Evolutionary conservation across 2,113 vertebrate genomes (phyloP).

Genomic region (Lathamus discolor): DNA sequence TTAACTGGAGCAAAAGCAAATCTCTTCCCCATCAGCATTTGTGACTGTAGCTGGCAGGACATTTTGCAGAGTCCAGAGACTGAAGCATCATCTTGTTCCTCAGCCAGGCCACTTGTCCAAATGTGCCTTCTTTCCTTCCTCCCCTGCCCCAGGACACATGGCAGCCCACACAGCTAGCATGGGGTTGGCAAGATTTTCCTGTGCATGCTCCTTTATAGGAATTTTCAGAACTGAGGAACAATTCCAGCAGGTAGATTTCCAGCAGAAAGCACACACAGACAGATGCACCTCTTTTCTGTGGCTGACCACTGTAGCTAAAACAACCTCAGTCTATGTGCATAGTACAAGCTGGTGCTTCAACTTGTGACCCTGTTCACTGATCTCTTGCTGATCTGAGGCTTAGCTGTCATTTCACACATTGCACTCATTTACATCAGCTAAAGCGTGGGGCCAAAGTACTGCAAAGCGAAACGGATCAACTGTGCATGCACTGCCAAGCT

Average conservation of each 20-base stretch:
- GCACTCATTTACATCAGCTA: background rate
- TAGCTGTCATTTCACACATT: background rate
- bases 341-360: background rate
- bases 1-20: constrained; percentile 4
- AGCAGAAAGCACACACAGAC: background rate
- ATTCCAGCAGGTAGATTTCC: background rate
- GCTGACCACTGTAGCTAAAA: background rate
- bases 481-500: background rate
- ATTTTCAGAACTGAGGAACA: background rate
- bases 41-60: constrained; percentile 4
- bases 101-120: constrained; percentile 24
- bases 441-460: background rate
- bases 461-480: background rate
- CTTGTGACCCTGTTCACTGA: background rate
- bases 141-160: constrained; percentile 34
- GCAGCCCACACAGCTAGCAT: background rate
- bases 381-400: background rate
- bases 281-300: background rate
- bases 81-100: background rate
- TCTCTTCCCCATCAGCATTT: background rate
- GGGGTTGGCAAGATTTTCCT: background rate
- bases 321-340: background rate
- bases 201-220: background rate
- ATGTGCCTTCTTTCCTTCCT: constrained; percentile 26
- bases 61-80: background rate